Evolutionary conservation across 1,140 invertebrate genomes (phyloP).

Genomic region (Lasioglossum baleicum): DNA sequence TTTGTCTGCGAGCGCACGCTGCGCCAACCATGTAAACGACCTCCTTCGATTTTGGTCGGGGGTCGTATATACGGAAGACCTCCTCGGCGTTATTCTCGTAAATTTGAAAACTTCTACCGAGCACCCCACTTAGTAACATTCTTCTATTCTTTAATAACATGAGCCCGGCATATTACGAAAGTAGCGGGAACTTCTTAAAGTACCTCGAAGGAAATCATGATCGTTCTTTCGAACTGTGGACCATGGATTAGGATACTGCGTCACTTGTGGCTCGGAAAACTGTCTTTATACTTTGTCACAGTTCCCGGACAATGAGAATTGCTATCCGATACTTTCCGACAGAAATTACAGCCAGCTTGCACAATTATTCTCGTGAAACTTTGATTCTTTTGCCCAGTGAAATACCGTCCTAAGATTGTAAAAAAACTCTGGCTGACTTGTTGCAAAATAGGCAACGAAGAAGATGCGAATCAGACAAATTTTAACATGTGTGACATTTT

Average conservation of each 20-base stretch:
- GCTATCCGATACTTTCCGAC: not conserved
- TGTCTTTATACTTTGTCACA: not conserved
- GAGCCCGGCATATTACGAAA: conserved; percentile 41
- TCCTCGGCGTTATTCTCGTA: conserved; percentile 16
- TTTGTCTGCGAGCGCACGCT: conserved; percentile 42
- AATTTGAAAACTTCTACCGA: conserved; percentile 47
- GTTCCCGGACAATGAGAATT: not conserved
- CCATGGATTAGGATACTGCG: conserved; percentile 3
- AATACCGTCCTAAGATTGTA: no score
- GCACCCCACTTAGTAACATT: conserved; percentile 21
- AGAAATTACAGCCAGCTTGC: not conserved
- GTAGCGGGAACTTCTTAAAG: conserved; percentile 26
- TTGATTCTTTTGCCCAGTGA: not conserved
- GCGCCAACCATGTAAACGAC: conserved; percentile 47
- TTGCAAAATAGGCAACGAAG: no score
- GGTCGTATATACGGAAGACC: not conserved
- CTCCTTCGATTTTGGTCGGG: conserved; percentile 41
- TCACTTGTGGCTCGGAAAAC: not conserved
- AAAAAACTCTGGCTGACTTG: no score
- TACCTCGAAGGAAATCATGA: conserved; percentile 30
- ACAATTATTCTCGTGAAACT: not conserved
- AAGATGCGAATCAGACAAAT: no score
- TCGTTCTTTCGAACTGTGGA: conserved; percentile 30
- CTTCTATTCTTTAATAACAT: conserved; percentile 48
- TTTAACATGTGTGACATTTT: no score